phyloP scores from a whole-genome alignment of 2,797 vertebrate species.

The Danio kyathit region DNA sequence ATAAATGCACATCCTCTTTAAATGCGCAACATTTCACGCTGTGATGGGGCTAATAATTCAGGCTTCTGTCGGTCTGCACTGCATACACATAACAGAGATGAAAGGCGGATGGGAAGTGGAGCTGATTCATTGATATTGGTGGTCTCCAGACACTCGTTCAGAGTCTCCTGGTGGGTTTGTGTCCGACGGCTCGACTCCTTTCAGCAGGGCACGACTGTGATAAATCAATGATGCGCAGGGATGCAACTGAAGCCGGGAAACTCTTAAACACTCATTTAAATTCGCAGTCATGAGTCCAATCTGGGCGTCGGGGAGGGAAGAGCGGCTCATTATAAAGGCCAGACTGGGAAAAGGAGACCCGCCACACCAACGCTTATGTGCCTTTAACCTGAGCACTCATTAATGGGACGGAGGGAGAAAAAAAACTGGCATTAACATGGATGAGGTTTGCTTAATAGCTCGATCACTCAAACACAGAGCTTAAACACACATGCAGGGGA shows the following conservation, averaged over 20 bases:
- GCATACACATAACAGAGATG: slow-evolving; percentile 12
- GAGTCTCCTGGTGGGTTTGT: slow-evolving; percentile 17
- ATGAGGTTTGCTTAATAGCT: slow-evolving; percentile 70
- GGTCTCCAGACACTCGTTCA: slow-evolving; percentile 35
- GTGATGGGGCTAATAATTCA: slow-evolving; percentile 38
- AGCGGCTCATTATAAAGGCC: slow-evolving; percentile 74
- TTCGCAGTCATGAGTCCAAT: slow-evolving; percentile 85
- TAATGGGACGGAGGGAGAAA: slow-evolving; percentile 61
- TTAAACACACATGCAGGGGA: slow-evolving; percentile 34
- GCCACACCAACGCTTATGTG: slow-evolving; percentile 65
- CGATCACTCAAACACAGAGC: slow-evolving; percentile 35
- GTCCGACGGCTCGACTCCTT: slow-evolving; percentile 7
- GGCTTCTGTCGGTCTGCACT: not conserved
- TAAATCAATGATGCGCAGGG: slow-evolving; percentile 73
- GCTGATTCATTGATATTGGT: slow-evolving; percentile 32
- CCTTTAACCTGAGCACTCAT: slow-evolving; percentile 73
- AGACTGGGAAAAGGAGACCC: slow-evolving; percentile 55
- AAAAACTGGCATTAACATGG: slow-evolving; percentile 79
- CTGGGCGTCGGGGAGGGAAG: slow-evolving; percentile 60
- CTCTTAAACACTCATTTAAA: slow-evolving; percentile 89
- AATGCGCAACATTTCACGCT: not conserved
- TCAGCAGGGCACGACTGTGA: slow-evolving; percentile 56
- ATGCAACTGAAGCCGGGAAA: slow-evolving; percentile 63
- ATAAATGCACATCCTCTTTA: slow-evolving; percentile 12
- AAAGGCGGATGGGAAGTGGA: slow-evolving; percentile 8